phyloP scores from a whole-genome alignment of 2,888 invertebrate genomes.

The Epicampocera succincta region DNA sequence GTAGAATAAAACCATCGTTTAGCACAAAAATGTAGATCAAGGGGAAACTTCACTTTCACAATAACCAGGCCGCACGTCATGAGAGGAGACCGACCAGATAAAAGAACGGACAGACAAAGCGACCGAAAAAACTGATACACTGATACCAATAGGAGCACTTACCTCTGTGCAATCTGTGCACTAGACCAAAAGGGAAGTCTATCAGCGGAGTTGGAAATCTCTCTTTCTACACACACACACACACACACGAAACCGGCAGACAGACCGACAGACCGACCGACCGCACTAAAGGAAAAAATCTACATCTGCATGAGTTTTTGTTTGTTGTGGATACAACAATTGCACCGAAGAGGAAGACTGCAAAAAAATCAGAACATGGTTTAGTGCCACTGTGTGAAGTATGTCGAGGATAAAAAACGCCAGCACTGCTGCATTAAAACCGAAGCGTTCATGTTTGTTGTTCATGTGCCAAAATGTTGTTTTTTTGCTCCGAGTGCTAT shows the following conservation, averaged over 20 bases:
- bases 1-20: constrained; percentile 42
- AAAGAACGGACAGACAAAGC: constrained; percentile 35
- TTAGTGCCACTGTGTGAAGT: constrained; percentile 38
- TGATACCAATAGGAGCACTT: constrained; percentile 36
- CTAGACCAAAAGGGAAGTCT: constrained; percentile 38
- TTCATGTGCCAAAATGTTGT: constrained; percentile 62
- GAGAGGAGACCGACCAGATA: constrained; percentile 47
- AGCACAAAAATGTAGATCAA: constrained; percentile 64
- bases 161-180: constrained; percentile 9
- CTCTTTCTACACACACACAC: constrained; percentile 14
- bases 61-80: constrained; percentile 61
- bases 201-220: constrained; percentile 45
- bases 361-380: constrained; percentile 37
- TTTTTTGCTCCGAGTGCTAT: constrained; percentile 18
- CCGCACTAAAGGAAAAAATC: constrained; percentile 40
- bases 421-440: constrained; percentile 32
- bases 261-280: background rate
- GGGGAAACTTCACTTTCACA: constrained; percentile 68
- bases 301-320: background rate
- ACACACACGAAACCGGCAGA: constrained; percentile 28
- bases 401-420: constrained; percentile 24
- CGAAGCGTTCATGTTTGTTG: constrained; percentile 57
- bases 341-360: constrained; percentile 43
- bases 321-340: constrained; percentile 32
- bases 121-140: constrained; percentile 24